Evolutionary conservation across 2,113 vertebrate species (phyloP).

Genomic region (Cyphomyrus plagiostoma): DNA sequence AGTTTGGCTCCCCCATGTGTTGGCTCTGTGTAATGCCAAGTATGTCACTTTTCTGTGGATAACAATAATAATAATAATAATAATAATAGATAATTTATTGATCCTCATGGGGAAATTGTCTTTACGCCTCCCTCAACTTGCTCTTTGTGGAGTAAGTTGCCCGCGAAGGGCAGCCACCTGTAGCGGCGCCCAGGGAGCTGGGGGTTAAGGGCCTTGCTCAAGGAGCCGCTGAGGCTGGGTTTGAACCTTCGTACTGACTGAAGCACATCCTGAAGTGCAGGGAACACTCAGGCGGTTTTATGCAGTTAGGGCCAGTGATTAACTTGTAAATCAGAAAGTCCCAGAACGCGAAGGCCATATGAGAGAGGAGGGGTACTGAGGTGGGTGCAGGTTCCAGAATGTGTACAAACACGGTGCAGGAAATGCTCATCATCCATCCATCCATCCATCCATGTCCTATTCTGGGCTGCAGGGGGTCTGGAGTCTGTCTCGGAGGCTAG

Average conservation of each 20-base stretch:
- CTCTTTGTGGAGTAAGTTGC: too few species aligned
- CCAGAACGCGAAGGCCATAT: neutral
- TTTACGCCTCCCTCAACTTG: too few species aligned
- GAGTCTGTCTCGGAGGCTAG: too few species aligned
- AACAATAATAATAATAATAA: too few species aligned
- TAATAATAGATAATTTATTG: too few species aligned
- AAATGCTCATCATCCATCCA: neutral
- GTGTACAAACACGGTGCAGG: too few species aligned
- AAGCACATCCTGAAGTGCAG: neutral
- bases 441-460: neutral
- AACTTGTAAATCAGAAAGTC: neutral
- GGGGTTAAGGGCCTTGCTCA: too few species aligned
- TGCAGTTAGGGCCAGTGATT: neutral
- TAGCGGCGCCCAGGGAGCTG: too few species aligned
- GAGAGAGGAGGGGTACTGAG: neutral
- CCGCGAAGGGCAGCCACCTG: too few species aligned
- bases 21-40: neutral
- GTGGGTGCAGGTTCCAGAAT: neutral
- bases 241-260: neutral
- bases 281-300: neutral
- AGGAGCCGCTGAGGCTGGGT: too few species aligned
- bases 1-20: neutral
- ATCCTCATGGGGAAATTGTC: too few species aligned
- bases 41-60: neutral
- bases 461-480: too few species aligned